phyloP scores from a whole-genome alignment of 2,888 invertebrate genomes.

The Dermolepida albohirtum region DNA sequence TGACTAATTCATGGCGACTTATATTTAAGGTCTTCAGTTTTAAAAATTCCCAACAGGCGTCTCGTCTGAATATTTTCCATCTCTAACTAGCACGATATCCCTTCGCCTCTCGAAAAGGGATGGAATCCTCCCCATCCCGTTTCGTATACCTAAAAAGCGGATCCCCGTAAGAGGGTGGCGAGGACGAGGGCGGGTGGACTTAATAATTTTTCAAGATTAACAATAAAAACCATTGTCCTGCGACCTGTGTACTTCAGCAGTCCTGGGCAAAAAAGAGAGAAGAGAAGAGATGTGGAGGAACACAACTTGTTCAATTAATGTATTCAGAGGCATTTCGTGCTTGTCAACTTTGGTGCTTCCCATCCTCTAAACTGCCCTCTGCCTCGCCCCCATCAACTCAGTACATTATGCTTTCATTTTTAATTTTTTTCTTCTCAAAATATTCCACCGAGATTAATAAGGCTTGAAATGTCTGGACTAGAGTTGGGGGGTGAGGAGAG shows the following conservation, averaged over 20 bases:
- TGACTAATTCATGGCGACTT: slow-evolving; percentile 63
- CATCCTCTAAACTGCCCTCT: slow-evolving; percentile 44
- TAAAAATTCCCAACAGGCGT: slow-evolving; percentile 56
- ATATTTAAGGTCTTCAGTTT: slow-evolving; percentile 56
- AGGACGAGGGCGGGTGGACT: slow-evolving; percentile 36
- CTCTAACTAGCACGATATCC: slow-evolving; percentile 43
- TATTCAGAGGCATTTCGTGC: slow-evolving; percentile 58
- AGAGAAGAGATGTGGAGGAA: slow-evolving; percentile 58
- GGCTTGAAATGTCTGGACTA: slow-evolving; percentile 60
- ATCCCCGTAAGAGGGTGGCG: neutral
- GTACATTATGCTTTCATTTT: slow-evolving; percentile 63
- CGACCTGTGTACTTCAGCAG: slow-evolving; percentile 30
- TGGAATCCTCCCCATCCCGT: neutral
- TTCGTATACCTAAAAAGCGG: neutral
- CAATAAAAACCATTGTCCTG: slow-evolving; percentile 63
- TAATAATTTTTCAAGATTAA: slow-evolving; percentile 58
- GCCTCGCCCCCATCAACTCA: slow-evolving; percentile 54
- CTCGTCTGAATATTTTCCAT: slow-evolving; percentile 50
- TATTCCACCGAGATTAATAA: slow-evolving; percentile 64
- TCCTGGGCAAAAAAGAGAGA: slow-evolving; percentile 12
- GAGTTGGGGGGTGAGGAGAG: slow-evolving; percentile 48
- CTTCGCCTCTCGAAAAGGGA: slow-evolving; percentile 43
- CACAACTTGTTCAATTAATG: slow-evolving; percentile 66
- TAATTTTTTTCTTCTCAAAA: slow-evolving; percentile 64
- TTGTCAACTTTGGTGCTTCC: slow-evolving; percentile 21